A percentile compares a stretch with the other conserved stretches of the same genome.
These are phyloP conservation scores for Lepus timidus DNA, from an alignment of 2,113 vertebrate genomes.

Conservation along the genomic window DNA sequence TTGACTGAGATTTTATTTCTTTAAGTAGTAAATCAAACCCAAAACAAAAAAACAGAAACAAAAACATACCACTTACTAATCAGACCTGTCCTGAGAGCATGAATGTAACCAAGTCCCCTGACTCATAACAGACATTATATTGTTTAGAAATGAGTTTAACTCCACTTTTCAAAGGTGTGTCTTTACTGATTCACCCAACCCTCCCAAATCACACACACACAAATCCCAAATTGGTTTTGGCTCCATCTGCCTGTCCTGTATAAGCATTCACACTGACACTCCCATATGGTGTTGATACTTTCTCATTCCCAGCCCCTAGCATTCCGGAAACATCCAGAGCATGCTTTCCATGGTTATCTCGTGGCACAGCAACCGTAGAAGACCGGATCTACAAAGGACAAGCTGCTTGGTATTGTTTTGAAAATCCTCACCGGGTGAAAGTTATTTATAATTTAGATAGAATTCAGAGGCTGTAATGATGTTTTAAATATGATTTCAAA, in stretches of 20 bases:
- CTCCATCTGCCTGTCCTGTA: neutral
- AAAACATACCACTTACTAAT: neutral
- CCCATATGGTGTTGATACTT: neutral
- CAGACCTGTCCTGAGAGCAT: neutral
- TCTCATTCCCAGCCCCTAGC: neutral
- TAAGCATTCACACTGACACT: neutral
- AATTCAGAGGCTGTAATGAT: constrained; percentile 64
- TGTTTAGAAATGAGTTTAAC: neutral
- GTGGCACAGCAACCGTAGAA: neutral
- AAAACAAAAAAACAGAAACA: neutral
- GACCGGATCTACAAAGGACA: neutral
- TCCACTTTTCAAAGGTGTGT: neutral
- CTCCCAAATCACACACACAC: neutral
- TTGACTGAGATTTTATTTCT: neutral
- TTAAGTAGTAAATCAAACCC: neutral
- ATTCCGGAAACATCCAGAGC: neutral
- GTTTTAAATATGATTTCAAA: constrained; percentile 79
- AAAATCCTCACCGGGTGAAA: constrained; percentile 44
- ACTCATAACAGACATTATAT: neutral
- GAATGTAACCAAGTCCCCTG: neutral
- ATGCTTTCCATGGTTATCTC: neutral
- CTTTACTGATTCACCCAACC: neutral
- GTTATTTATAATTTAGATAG: constrained; percentile 63
- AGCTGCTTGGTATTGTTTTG: constrained; percentile 37
- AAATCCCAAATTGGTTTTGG: neutral